Conservation (phyloP, 2,888 invertebrate genomes). For the Morpho deidamia region DNA sequence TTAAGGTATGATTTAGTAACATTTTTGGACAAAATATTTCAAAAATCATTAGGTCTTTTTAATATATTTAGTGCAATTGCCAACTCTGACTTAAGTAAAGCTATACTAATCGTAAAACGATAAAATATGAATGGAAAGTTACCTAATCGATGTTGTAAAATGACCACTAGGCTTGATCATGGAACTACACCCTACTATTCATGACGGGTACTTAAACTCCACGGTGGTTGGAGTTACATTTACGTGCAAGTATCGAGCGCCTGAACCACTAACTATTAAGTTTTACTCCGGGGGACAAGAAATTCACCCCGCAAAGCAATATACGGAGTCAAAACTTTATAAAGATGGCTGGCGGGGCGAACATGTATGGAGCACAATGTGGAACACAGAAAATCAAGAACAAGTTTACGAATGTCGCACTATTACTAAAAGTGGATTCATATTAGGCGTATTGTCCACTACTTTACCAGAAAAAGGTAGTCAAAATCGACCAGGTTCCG, state of each 20-base stretch:
- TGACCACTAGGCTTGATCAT: slow-evolving; percentile 54
- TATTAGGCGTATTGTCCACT: slow-evolving; percentile 56
- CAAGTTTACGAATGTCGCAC: slow-evolving; percentile 59
- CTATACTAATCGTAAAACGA: neutral
- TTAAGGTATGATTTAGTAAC: no score
- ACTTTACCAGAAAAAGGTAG: slow-evolving; percentile 54
- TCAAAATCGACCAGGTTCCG: slow-evolving; percentile 6
- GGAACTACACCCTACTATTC: slow-evolving; percentile 63
- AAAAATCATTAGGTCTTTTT: no score
- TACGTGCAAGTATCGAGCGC: slow-evolving; percentile 62
- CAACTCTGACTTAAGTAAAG: no score
- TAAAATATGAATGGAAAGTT: neutral
- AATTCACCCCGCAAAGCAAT: slow-evolving; percentile 40
- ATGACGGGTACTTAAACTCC: slow-evolving; percentile 34
- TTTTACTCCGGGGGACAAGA: slow-evolving; percentile 51
- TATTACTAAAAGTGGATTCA: slow-evolving; percentile 49
- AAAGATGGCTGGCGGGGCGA: slow-evolving; percentile 58
- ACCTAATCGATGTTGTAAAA: slow-evolving; percentile 12
- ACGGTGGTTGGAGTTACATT: slow-evolving; percentile 43
- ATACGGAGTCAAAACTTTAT: slow-evolving; percentile 42
- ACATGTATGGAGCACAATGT: slow-evolving; percentile 44
- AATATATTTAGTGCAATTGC: no score
- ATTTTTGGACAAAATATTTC: no score
- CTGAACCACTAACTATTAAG: slow-evolving; percentile 57
- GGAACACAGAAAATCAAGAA: slow-evolving; percentile 47